These are phyloP conservation scores for Hippocampus kuda DNA, from an alignment of 2,797 vertebrate genomes.

Conservation along the genomic window DNA sequence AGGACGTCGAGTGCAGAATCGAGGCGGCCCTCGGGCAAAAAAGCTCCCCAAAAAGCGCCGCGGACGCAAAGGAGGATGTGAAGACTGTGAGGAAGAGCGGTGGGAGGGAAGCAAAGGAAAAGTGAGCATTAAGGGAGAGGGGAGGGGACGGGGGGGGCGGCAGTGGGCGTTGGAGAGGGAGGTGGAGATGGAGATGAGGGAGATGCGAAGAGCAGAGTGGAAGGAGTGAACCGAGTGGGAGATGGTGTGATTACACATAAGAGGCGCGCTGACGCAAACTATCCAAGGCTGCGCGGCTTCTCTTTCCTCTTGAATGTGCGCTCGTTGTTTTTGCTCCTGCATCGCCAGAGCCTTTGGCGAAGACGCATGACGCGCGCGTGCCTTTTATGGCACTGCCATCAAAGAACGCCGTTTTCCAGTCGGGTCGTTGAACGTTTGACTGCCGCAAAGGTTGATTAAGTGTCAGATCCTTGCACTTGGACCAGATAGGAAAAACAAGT, in stretches of 20 bases:
- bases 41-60: slow-evolving; percentile 21
- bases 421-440: neutral
- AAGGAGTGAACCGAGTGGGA: slow-evolving; percentile 62
- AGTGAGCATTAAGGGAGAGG: slow-evolving; percentile 14
- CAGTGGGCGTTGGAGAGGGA: slow-evolving; percentile 47
- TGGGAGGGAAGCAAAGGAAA: slow-evolving; percentile 37
- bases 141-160: neutral
- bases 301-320: slow-evolving; percentile 27
- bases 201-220: slow-evolving; percentile 51
- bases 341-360: slow-evolving; percentile 4
- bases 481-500: too few species aligned
- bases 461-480: neutral
- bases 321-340: slow-evolving; percentile 26
- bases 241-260: slow-evolving; percentile 60
- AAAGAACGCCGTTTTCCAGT: neutral
- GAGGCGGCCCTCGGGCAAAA: slow-evolving; percentile 16
- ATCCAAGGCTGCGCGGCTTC: slow-evolving; percentile 38
- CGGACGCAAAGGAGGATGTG: slow-evolving; percentile 16
- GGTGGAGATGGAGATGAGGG: slow-evolving; percentile 35
- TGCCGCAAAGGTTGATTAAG: neutral
- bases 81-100: slow-evolving; percentile 22
- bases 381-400: slow-evolving; percentile 3
- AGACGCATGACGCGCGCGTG: slow-evolving; percentile 43
- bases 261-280: slow-evolving; percentile 55
- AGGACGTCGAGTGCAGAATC: slow-evolving; percentile 13